A percentile compares a stretch with the other conserved stretches of the same genome.
phyloP scores from a whole-genome alignment of 1,140 invertebrate genomes.

The Ephestia elutella region DNA sequence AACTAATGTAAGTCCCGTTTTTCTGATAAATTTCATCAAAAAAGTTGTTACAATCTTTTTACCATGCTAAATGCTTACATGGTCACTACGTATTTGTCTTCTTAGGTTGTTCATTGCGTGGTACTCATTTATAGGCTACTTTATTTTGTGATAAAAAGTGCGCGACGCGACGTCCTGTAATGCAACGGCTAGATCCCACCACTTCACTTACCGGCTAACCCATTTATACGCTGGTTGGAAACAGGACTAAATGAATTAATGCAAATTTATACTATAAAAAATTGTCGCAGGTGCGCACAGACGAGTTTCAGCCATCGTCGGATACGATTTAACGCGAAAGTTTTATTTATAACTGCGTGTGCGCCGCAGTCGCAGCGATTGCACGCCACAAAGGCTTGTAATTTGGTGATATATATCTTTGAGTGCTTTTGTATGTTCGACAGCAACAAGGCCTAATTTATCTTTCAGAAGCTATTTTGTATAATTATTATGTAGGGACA shows the following conservation, averaged over 20 bases:
- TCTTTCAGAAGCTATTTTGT: conserved; percentile 15
- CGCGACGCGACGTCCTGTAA: conserved; percentile 13
- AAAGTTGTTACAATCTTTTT: too few species aligned
- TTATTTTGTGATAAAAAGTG: conserved; percentile 13
- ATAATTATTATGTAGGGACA: neutral
- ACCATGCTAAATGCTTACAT: too few species aligned
- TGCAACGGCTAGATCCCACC: conserved; percentile 47
- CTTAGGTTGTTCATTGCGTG: neutral
- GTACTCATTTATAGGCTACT: neutral
- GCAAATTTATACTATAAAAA: conserved; percentile 75
- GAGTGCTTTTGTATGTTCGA: conserved; percentile 7
- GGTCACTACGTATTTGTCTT: too few species aligned
- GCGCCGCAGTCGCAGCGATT: conserved; percentile 26
- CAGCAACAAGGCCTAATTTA: neutral
- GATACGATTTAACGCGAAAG: conserved; percentile 67
- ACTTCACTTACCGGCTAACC: conserved; percentile 72
- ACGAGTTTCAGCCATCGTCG: conserved; percentile 64
- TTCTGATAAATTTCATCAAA: too few species aligned
- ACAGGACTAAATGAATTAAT: conserved; percentile 74
- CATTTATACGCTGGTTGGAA: conserved; percentile 66
- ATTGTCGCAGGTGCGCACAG: conserved; percentile 70
- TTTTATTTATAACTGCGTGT: conserved; percentile 61
- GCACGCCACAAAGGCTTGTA: conserved; percentile 26
- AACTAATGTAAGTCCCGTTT: too few species aligned
- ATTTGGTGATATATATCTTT: conserved; percentile 29